Evolutionary conservation across 2,797 vertebrate genomes (phyloP).

Genomic region (Oreortyx pictus): DNA sequence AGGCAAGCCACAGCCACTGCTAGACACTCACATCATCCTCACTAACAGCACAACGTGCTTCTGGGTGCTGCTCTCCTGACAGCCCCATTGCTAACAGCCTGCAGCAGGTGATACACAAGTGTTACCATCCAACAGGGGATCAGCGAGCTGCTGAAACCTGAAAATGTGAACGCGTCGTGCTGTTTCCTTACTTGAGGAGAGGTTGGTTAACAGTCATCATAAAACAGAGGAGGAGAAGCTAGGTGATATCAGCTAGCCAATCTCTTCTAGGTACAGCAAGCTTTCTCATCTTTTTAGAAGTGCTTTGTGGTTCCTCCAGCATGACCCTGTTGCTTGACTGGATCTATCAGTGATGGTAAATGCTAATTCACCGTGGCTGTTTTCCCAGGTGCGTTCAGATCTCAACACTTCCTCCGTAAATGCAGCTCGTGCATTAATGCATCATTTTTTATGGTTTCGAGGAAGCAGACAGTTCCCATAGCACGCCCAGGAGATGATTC

Average conservation of each 20-base stretch:
- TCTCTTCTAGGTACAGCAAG: not conserved
- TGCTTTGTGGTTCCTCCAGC: not conserved
- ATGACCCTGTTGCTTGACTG: conserved; percentile 21
- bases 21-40: not conserved
- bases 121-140: not conserved
- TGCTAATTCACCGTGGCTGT: conserved; percentile 9
- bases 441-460: conserved; percentile 23
- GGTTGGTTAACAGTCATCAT: not conserved
- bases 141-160: not conserved
- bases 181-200: not conserved
- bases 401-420: conserved; percentile 29
- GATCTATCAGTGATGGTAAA: conserved; percentile 29
- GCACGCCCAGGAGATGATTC: not conserved
- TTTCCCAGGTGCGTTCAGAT: conserved; percentile 26
- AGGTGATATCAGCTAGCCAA: not conserved
- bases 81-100: not conserved
- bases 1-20: not conserved
- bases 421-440: conserved; percentile 2
- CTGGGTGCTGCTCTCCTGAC: not conserved
- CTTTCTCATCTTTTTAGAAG: not conserved
- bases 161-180: not conserved
- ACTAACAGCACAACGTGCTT: not conserved
- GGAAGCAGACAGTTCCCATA: conserved; percentile 25
- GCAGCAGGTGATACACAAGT: not conserved
- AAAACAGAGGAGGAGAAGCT: not conserved